Percentiles rank a stretch among this genome's conserved stretches.
These are phyloP conservation scores for Alauda arvensis DNA, from an alignment of 2,797 vertebrate genomes.

Conservation along the genomic window DNA sequence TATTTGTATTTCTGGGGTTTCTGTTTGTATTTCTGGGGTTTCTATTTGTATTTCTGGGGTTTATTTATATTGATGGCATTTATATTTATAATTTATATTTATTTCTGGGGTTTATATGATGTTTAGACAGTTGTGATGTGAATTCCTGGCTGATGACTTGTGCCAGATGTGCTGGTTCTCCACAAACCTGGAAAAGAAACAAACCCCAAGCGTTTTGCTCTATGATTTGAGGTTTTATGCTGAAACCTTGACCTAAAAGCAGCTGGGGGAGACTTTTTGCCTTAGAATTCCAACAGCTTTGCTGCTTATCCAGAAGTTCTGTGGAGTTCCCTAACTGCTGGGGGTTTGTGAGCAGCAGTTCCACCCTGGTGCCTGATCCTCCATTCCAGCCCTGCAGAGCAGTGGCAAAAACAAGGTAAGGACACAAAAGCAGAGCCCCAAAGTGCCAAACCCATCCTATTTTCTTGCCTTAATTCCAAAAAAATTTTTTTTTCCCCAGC, in stretches of 20 bases:
- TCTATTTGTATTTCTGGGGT: background rate
- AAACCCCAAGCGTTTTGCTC: background rate
- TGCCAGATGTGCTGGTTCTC: background rate
- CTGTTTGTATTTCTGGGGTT: background rate
- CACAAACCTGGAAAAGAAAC: background rate
- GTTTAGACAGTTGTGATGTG: background rate
- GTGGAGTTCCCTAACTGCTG: accelerated
- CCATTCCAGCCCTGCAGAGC: background rate
- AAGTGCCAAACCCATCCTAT: background rate
- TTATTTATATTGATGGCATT: background rate
- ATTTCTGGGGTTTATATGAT: background rate
- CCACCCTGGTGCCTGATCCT: background rate
- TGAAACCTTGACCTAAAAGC: background rate
- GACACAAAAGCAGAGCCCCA: background rate
- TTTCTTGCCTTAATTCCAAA: background rate
- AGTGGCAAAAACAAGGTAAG: background rate
- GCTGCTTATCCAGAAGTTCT: background rate
- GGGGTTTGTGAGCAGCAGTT: background rate
- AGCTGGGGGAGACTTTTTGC: background rate
- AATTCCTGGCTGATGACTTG: background rate
- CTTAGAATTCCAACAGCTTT: background rate
- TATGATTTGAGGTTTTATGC: background rate
- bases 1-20: background rate
- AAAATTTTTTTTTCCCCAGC: background rate
- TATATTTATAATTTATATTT: background rate